Evolutionary conservation across 2,113 vertebrate genomes (phyloP), one percentile per base, ranked within the genome.

Genomic region (Picathartes gymnocephalus): DNA sequence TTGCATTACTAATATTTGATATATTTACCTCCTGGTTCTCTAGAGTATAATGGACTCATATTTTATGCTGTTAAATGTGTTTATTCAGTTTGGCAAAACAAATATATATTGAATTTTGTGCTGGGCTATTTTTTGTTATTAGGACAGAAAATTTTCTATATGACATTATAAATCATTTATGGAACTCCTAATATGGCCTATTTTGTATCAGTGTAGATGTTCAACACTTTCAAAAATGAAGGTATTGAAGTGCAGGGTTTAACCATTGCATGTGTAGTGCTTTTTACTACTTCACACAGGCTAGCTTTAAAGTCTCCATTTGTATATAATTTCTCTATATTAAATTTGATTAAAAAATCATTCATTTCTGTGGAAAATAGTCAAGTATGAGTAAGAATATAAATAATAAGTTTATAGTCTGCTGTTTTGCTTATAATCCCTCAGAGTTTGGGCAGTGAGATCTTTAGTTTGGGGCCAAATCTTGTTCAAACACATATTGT

Each of bases 31-130:
- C 47, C 20, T 33, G 47, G 7, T 58, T 90, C 42, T 81, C 56
- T 71, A 47, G 28, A 65, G 28, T 48, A 5, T 88, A 78, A 62
- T 71, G 33, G 51, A 71, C 15, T 88, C 15, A 50, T 77, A 82
- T 79, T 92, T 93, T 66, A 54, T 35, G 28, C 10, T 70, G 19
- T 78, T 88, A 73, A 39, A 83, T 40, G 23, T 25, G 56, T 66
- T 86, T 90, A 78, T 88, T 53, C 42, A 39, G 19, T 54, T 86
- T 88, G 31, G 17, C 24, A 92, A 81, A 86, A 33, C 22, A 90
- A 77, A 73, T 73, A 58, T 7, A 33, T 18, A 51, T 30, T 74
- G 22, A 57, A 78, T 68, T 92, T 81, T 81, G 13, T 51, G 50
- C 35, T 73, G 86, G 14, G 42, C 47, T 6, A 1, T 11, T 40